Evolutionary conservation across 2,113 vertebrate genomes (phyloP).

Genomic region (Bungarus multicinctus): DNA sequence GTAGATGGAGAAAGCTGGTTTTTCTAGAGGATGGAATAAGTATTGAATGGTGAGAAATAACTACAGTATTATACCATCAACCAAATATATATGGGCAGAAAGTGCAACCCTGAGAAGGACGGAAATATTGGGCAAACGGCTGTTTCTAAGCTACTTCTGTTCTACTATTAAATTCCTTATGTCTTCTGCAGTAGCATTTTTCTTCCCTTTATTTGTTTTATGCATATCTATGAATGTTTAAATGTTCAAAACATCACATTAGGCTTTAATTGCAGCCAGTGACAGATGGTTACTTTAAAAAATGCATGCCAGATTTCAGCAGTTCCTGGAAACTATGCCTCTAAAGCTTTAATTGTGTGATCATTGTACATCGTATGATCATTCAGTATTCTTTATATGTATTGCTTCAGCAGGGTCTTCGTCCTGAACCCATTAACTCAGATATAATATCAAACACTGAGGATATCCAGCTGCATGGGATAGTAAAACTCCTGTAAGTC

Average conservation of each 20-base stretch:
- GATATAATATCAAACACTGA: background rate
- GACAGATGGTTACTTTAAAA: background rate
- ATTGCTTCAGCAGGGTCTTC: background rate
- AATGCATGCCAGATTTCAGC: background rate
- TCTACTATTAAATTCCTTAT: background rate
- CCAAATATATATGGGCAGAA: background rate
- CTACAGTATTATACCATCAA: background rate
- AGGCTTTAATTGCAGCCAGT: background rate
- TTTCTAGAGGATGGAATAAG: background rate
- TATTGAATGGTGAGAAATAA: background rate
- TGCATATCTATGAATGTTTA: background rate
- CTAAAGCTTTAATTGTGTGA: background rate
- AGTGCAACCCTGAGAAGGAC: background rate
- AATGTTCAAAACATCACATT: background rate
- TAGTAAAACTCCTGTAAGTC: background rate
- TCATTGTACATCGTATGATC: background rate
- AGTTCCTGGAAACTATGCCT: background rate
- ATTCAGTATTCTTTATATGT: background rate
- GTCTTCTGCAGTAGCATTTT: background rate
- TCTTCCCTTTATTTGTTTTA: background rate
- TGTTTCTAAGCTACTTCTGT: background rate
- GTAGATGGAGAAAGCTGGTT: background rate
- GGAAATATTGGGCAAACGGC: background rate
- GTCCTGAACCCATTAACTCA: background rate
- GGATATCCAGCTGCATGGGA: background rate